phyloP scores from a whole-genome alignment of 1,140 invertebrate genomes.

The Drosophila pseudoananassae region DNA sequence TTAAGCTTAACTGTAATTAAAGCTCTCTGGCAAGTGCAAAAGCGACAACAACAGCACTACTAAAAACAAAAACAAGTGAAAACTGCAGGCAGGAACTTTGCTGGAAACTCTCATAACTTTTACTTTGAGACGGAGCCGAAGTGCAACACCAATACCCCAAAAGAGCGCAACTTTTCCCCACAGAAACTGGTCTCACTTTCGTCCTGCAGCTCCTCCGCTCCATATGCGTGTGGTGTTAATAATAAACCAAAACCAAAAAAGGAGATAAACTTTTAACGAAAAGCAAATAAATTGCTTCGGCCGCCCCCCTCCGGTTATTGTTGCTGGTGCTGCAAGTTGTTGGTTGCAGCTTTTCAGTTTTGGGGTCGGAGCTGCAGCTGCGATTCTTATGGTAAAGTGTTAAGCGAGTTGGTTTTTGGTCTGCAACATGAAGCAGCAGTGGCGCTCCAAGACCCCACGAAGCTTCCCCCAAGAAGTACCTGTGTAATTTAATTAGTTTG shows the following conservation, averaged over 20 bases:
- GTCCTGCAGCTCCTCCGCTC: neutral
- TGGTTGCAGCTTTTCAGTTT: constrained; percentile 16
- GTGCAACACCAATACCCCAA: constrained; percentile 56
- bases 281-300: constrained; percentile 65
- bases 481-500: neutral
- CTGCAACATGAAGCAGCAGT: constrained; percentile 32
- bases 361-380: constrained; percentile 46
- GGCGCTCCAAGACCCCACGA: constrained; percentile 1
- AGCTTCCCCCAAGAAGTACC: neutral
- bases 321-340: constrained; percentile 27
- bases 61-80: constrained; percentile 13
- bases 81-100: constrained; percentile 55
- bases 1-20: constrained; percentile 80
- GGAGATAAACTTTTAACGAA: constrained; percentile 59
- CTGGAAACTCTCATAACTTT: constrained; percentile 70
- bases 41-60: constrained; percentile 17
- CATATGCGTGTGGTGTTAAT: constrained; percentile 58
- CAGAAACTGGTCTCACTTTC: constrained; percentile 13
- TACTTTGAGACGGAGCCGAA: constrained; percentile 72
- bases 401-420: constrained; percentile 64
- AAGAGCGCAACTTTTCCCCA: constrained; percentile 63
- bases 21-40: constrained; percentile 61
- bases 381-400: constrained; percentile 71
- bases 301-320: constrained; percentile 12
- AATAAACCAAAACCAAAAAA: constrained; percentile 67